phyloP scores from a whole-genome alignment of 2,113 vertebrate species.

The Antechinus stuartii region DNA sequence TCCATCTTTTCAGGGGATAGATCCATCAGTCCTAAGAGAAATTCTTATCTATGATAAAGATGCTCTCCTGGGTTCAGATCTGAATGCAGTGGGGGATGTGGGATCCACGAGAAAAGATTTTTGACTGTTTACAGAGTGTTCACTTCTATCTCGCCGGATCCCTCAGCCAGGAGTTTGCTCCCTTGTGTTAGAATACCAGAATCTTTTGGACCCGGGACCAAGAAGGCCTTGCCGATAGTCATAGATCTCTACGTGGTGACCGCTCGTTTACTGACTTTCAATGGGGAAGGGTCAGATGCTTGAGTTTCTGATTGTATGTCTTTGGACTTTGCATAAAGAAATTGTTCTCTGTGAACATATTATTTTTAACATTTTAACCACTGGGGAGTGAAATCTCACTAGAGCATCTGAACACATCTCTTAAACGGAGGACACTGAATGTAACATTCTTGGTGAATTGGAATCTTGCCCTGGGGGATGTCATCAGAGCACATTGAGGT shows the following conservation, averaged over 20 bases:
- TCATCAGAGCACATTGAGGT: not conserved
- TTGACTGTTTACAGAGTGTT: not conserved
- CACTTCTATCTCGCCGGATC: not conserved
- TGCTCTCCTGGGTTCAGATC: not conserved
- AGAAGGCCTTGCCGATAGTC: not conserved
- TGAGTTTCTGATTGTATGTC: not conserved
- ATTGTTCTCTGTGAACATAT: not conserved
- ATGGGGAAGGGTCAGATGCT: not conserved
- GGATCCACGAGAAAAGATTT: not conserved
- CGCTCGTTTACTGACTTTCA: not conserved
- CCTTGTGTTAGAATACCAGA: not conserved
- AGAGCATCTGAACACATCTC: not conserved
- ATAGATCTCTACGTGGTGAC: not conserved
- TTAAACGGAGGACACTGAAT: not conserved
- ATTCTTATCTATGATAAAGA: not conserved
- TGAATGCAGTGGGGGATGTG: not conserved
- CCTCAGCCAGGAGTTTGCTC: not conserved
- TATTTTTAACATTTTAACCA: not conserved
- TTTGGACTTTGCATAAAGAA: not conserved
- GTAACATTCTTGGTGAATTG: not conserved
- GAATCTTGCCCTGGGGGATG: not conserved
- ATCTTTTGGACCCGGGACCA: not conserved
- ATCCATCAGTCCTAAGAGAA: not conserved
- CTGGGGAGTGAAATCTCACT: not conserved
- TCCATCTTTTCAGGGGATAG: not conserved